phyloP scores from a whole-genome alignment of 2,797 vertebrate genomes.

The Malacoraja senta region DNA sequence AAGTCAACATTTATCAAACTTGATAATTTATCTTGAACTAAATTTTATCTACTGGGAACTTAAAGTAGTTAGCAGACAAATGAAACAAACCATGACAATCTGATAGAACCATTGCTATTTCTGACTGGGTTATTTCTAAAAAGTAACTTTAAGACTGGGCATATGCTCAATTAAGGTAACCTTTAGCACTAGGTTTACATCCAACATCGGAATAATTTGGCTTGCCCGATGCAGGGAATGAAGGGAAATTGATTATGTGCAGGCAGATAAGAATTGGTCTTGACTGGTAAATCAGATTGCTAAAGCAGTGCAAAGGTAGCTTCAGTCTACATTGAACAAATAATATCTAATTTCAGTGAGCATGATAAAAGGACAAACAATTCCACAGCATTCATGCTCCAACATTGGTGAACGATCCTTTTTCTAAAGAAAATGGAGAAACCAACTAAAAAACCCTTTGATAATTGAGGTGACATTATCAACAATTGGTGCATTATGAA shows the following conservation, averaged over 20 bases:
- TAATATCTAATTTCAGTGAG: not conserved
- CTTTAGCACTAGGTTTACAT: not conserved
- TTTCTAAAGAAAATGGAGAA: not conserved
- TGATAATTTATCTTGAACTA: not conserved
- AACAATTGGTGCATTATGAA: not conserved
- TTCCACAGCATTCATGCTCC: not conserved
- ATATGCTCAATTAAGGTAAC: not conserved
- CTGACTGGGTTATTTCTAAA: not conserved
- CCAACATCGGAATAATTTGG: not conserved
- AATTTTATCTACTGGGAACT: not conserved
- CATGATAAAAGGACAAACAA: not conserved
- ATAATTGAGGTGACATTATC: no score
- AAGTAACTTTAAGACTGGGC: not conserved
- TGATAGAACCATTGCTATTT: not conserved
- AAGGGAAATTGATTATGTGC: no score
- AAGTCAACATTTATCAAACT: not conserved
- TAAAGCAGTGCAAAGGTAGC: not conserved
- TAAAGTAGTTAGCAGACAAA: not conserved
- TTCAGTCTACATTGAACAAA: not conserved
- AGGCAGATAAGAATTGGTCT: not conserved
- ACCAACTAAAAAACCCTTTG: no score
- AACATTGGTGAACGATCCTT: not conserved
- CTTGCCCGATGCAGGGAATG: no score
- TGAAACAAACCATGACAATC: not conserved
- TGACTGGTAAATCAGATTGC: not conserved